These are phyloP conservation scores for Pelecanoides urinatrix DNA, from an alignment of 2,113 vertebrate species.

Conservation along the genomic window DNA sequence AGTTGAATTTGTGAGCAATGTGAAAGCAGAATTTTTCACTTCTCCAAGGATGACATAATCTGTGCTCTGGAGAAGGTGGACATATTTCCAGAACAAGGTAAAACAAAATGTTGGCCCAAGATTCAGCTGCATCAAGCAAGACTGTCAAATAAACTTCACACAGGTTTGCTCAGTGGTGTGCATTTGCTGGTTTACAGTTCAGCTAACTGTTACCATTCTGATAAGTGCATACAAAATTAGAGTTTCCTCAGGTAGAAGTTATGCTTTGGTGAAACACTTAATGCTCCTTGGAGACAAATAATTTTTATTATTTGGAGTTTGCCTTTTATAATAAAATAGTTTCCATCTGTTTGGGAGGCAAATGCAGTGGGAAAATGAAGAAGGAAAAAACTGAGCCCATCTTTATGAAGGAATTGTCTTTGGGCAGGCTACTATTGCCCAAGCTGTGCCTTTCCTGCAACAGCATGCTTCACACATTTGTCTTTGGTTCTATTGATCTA, in stretches of 20 bases:
- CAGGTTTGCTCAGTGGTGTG: neutral
- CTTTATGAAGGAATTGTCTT: neutral
- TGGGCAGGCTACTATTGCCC: neutral
- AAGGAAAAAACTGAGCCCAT: neutral
- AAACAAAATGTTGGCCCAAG: neutral
- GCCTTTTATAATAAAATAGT: neutral
- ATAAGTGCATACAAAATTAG: constrained; percentile 1
- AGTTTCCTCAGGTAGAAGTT: constrained; percentile 18
- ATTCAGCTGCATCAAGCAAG: neutral
- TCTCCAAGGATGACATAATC: neutral
- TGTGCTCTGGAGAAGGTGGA: neutral
- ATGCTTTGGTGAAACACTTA: constrained; percentile 18
- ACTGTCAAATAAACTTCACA: neutral
- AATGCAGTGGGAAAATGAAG: neutral
- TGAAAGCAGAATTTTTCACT: neutral
- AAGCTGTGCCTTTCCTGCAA: neutral
- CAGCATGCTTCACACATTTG: neutral
- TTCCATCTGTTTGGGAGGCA: neutral
- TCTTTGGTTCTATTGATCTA: neutral
- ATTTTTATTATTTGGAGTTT: constrained; percentile 36
- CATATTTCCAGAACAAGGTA: neutral
- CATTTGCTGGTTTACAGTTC: constrained; percentile 23
- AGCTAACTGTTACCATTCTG: constrained; percentile 20
- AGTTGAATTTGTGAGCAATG: neutral
- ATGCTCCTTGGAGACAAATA: constrained; percentile 41